Conservation (phyloP, 2,888 invertebrate genomes). For the Hirudinaria manillensis region DNA sequence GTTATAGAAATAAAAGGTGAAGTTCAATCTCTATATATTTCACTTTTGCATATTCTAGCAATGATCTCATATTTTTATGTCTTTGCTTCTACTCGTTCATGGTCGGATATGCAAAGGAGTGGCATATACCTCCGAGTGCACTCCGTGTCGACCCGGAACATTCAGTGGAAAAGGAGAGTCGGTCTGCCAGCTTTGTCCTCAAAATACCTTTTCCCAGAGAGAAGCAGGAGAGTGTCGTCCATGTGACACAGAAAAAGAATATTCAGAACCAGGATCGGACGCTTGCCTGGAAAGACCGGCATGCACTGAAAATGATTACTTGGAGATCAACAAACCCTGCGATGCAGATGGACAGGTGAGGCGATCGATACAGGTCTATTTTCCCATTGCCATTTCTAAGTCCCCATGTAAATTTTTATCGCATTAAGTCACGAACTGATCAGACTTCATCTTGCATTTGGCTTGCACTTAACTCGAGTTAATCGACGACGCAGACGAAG, state of each 20-base stretch:
- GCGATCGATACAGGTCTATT: too few species aligned
- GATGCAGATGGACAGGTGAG: constrained; percentile 45
- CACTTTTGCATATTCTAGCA: too few species aligned
- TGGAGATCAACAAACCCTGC: constrained; percentile 57
- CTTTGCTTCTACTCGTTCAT: too few species aligned
- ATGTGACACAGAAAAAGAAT: constrained; percentile 55
- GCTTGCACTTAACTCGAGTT: too few species aligned
- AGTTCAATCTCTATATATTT: too few species aligned
- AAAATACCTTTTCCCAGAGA: constrained; percentile 54
- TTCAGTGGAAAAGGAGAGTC: constrained; percentile 52
- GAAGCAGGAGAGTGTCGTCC: constrained; percentile 54
- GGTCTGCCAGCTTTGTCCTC: constrained; percentile 55
- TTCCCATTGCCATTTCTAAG: too few species aligned
- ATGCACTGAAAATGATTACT: constrained; percentile 58
- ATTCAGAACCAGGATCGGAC: constrained; percentile 55
- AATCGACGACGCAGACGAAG: constrained; percentile 49
- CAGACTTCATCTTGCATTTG: too few species aligned
- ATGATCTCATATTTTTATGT: too few species aligned
- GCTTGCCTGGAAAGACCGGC: constrained; percentile 55
- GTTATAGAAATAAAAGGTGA: constrained; percentile 27
- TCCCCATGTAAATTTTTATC: too few species aligned
- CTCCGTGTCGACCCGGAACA: constrained; percentile 56
- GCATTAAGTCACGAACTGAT: too few species aligned
- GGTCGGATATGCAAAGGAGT: constrained; percentile 52
- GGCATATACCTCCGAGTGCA: constrained; percentile 59